A percentile compares a stretch with the other conserved stretches of the same genome.
These are phyloP conservation scores for Monochamus alternatus DNA, from an alignment of 2,888 invertebrate species.

Conservation along the genomic window DNA sequence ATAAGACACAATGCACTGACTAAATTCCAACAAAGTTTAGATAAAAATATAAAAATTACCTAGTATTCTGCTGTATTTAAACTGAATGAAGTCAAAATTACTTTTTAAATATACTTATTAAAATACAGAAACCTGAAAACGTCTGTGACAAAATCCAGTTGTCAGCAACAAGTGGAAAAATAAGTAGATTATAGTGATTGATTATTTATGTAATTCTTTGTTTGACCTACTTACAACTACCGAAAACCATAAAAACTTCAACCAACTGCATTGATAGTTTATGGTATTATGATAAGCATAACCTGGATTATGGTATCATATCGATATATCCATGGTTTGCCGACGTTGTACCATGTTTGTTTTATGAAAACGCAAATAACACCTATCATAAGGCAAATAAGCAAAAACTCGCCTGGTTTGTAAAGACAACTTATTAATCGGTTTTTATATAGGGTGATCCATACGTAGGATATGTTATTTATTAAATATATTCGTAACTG, in stretches of 20 bases:
- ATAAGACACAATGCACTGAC: too few relatives aligned
- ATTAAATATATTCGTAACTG: too few relatives aligned
- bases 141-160: constrained; percentile 22
- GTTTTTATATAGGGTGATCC: too few relatives aligned
- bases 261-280: constrained; percentile 25
- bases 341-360: not conserved
- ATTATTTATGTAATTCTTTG: constrained; percentile 32
- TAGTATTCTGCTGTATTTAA: too few relatives aligned
- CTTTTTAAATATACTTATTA: not conserved
- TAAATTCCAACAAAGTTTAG: too few relatives aligned
- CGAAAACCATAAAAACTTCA: constrained; percentile 25
- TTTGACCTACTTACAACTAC: constrained; percentile 26
- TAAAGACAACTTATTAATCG: too few relatives aligned
- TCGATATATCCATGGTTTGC: not conserved
- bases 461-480: too few relatives aligned
- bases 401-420: not conserved
- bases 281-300: constrained; percentile 11
- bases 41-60: too few relatives aligned
- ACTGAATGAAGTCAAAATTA: not conserved
- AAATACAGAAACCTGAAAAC: not conserved
- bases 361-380: not conserved
- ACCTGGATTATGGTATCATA: constrained; percentile 5
- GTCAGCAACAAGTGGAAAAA: constrained; percentile 19
- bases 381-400: not conserved
- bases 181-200: constrained; percentile 34